Base-by-base conservation (phyloP, 1,140 invertebrate genomes). In the Triops cancriformis region DNA sequence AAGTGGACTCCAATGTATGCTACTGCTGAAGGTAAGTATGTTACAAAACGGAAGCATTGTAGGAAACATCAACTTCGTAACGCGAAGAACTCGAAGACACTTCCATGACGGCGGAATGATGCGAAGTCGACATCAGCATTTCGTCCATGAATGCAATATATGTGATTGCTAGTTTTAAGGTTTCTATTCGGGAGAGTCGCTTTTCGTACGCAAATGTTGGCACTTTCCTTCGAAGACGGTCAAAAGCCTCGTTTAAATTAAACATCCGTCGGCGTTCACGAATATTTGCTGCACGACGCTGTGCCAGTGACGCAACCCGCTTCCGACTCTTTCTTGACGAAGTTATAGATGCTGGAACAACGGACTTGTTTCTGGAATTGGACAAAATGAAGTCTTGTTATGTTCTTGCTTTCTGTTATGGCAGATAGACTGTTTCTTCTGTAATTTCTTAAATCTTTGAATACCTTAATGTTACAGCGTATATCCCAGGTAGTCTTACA, bases 141-240 rank as follows among this genome's bases (percentile, higher is more conserved):
- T 98, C 96, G 74, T 93, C 90, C 91, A 99, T 97, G 84, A 99
- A 96, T 43, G 94, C 93, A 80, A 99, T 99, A 85, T 99, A 99
- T 11, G 97, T 98, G 80, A 99, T 99, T 10, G 98, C 97, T 81
- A 99, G 85, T 0, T 97, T 89, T 0, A 99, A 87, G 0, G 98
- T 99, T 86, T 99, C 98, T 81, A 99, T 99, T 82, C 98, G 93
- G 0, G 97, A 99, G 0, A 99, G 88, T 0, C 98, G 89, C 84
- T 99, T 99, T 84, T 99, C 98, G 82, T 98, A 99, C 0, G 98
- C 97, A 84, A 99, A 99, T 1, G 98, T 99, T 27, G 98, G 98
- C 79, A 86, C 92, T 87, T 97, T 96, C 81, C 94, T 87, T 12
- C 94, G 86, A 31, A 97, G 85, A 83, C 95, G 94, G 82, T 98